These are phyloP conservation scores for Megaceryle torquata DNA, from an alignment of 2,113 vertebrate species.

Conservation along the genomic window DNA sequence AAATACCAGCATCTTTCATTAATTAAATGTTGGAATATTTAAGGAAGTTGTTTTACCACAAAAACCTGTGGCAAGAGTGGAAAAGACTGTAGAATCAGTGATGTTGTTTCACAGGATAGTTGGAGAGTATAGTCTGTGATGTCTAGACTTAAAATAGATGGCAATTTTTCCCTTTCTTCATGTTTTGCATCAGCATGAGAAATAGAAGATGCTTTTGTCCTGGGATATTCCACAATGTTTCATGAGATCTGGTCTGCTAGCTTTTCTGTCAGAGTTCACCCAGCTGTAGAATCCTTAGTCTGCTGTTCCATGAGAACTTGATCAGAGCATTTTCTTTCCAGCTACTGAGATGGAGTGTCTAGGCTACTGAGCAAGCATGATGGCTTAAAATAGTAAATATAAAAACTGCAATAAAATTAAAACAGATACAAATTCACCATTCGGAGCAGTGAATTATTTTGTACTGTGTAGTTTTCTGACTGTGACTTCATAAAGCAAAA, in stretches of 20 bases:
- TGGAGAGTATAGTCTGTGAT: background rate
- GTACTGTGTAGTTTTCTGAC: background rate
- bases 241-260: background rate
- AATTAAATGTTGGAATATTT: background rate
- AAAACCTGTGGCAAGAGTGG: background rate
- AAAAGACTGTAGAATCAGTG: background rate
- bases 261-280: background rate
- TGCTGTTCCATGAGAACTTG: background rate
- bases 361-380: background rate
- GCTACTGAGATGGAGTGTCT: background rate
- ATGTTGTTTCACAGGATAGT: background rate
- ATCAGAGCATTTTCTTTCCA: background rate
- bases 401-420: background rate
- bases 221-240: background rate
- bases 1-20: background rate
- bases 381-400: background rate
- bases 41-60: background rate
- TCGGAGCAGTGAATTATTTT: background rate
- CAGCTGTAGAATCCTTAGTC: background rate
- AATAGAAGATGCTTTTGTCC: background rate
- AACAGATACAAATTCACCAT: background rate
- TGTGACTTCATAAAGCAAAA: background rate
- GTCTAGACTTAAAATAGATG: background rate
- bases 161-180: background rate
- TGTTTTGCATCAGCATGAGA: background rate